A percentile compares a stretch with the other conserved stretches of the same genome.
Conservation (phyloP, 64 coral and sea anemone species). For the Pocillopora verrucosa region DNA sequence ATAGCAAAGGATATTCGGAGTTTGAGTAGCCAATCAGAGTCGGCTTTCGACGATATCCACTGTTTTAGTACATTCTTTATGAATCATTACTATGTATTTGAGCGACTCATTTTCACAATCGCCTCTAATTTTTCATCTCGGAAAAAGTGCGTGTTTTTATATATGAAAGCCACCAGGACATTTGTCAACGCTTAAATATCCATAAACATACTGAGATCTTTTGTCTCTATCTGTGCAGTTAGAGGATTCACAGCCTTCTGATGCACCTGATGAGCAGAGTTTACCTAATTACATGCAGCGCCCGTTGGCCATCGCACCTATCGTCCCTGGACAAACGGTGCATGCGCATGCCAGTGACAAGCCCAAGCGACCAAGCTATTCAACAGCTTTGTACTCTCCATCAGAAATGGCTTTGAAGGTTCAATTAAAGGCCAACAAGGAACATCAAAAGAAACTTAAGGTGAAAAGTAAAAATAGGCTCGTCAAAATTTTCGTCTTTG, state of each 20-base stretch:
- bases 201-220: background rate
- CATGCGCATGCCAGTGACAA: conserved; percentile 91
- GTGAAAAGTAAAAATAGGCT: background rate
- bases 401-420: conserved; percentile 48
- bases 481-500: background rate
- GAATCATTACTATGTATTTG: too few relatives aligned
- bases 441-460: conserved; percentile 78
- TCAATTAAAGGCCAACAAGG: conserved; percentile 68
- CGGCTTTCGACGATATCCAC: too few relatives aligned
- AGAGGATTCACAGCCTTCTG: conserved; percentile 51
- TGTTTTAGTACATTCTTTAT: too few relatives aligned
- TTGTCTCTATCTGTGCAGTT: background rate
- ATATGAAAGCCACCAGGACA: background rate
- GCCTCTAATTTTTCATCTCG: too few relatives aligned
- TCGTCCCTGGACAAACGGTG: conserved; percentile 78
- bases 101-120: too few relatives aligned
- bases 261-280: conserved; percentile 46
- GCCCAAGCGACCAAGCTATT: conserved; percentile 14
- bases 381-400: background rate
- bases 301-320: conserved; percentile 48
- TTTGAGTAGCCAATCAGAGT: too few relatives aligned
- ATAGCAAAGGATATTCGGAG: too few relatives aligned
- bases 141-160: too few relatives aligned
- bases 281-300: conserved; percentile 20
- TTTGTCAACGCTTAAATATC: too few relatives aligned